A percentile compares a stretch with the other conserved stretches of the same genome.
Evolutionary conservation across 2,888 invertebrate genomes (phyloP).

Genomic region (Shargacucullia verbasci): DNA sequence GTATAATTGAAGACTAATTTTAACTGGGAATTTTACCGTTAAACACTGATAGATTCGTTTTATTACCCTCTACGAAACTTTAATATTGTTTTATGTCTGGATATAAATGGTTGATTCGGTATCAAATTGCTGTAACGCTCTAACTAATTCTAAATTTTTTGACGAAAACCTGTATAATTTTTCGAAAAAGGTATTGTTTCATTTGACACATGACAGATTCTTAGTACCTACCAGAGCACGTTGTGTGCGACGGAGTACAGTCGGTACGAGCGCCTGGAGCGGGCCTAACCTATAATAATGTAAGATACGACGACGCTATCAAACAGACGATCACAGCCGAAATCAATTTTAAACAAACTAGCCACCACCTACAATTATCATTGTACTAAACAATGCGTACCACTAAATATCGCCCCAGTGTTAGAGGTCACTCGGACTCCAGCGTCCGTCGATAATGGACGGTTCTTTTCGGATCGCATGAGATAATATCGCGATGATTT

Average conservation of each 20-base stretch:
- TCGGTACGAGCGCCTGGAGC: conserved; percentile 48
- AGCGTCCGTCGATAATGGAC: conserved; percentile 74
- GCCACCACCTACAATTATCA: conserved; percentile 87
- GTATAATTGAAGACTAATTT: conserved; percentile 50
- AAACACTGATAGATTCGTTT: conserved; percentile 10
- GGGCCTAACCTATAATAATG: conserved; percentile 76
- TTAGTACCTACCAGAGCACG: conserved; percentile 18
- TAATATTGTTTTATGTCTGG: neutral
- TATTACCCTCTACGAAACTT: conserved; percentile 3
- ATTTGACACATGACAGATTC: conserved; percentile 26
- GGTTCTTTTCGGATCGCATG: conserved; percentile 82
- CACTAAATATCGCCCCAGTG: conserved; percentile 80
- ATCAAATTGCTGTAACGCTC: neutral
- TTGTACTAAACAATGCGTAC: conserved; percentile 81
- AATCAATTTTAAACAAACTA: conserved; percentile 89
- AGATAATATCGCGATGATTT: conserved; percentile 87
- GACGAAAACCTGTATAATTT: neutral
- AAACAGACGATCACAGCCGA: conserved; percentile 78
- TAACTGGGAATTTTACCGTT: conserved; percentile 17
- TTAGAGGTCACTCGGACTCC: conserved; percentile 80
- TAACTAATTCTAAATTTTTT: neutral
- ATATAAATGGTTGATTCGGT: neutral
- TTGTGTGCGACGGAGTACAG: conserved; percentile 38
- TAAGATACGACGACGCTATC: conserved; percentile 77
- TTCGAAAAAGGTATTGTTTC: conserved; percentile 3